phyloP scores from a whole-genome alignment of 2,888 invertebrate species.

The Andrena flavipes region DNA sequence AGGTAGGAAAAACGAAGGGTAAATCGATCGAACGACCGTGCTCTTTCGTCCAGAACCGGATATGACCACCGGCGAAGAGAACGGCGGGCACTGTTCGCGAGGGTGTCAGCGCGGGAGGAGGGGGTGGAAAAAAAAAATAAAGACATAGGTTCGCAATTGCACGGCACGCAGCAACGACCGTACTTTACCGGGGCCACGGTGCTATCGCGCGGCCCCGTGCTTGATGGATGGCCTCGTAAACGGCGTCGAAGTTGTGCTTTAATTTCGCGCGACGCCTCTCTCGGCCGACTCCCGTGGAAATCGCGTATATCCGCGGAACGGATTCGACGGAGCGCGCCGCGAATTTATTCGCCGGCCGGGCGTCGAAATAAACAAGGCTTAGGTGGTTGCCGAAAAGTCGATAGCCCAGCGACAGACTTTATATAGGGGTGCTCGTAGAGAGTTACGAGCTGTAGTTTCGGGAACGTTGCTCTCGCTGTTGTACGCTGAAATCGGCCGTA shows the following conservation, averaged over 20 bases:
- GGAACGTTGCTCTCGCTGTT: conserved; percentile 5
- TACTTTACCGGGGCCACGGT: conserved; percentile 28
- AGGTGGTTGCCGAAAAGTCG: conserved; percentile 52
- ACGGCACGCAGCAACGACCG: conserved; percentile 26
- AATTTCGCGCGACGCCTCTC: conserved; percentile 41
- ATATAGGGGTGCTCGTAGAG: conserved; percentile 11
- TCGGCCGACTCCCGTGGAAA: conserved; percentile 27
- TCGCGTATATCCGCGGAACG: conserved; percentile 46
- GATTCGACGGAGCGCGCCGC: conserved; percentile 38
- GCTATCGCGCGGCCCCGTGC: conserved; percentile 37
- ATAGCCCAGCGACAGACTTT: conserved; percentile 42
- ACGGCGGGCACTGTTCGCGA: not conserved
- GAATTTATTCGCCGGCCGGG: conserved; percentile 35
- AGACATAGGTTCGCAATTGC: conserved; percentile 45
- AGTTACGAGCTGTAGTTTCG: conserved; percentile 41
- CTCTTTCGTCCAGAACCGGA: conserved; percentile 30
- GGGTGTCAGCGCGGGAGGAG: not conserved
- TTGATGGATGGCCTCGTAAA: conserved; percentile 65
- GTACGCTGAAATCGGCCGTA: conserved; percentile 6
- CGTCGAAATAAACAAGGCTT: conserved; percentile 50
- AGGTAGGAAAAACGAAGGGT: not conserved
- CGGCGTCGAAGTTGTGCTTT: conserved; percentile 58
- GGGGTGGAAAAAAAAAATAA: conserved; percentile 7
- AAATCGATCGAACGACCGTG: conserved; percentile 34
- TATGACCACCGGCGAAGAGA: conserved; percentile 29